These are phyloP conservation scores for Eupristina koningsbergeri DNA, from an alignment of 1,140 invertebrate genomes.

Conservation along the genomic window DNA sequence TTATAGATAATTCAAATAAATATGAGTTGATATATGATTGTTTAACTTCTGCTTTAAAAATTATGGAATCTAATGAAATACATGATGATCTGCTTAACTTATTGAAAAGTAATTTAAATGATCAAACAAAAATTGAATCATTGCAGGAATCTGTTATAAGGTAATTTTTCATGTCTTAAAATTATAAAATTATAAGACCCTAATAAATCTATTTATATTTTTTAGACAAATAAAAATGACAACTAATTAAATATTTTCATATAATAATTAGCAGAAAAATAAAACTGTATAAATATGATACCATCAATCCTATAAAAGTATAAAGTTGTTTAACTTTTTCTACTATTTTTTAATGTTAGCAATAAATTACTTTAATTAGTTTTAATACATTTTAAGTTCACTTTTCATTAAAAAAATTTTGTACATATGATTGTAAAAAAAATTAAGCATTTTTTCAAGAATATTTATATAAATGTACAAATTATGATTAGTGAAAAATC, in stretches of 20 bases:
- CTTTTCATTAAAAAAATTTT: no score
- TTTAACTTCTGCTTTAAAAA: neutral
- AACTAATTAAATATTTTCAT: neutral
- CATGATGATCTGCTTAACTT: neutral
- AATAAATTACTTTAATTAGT: slow-evolving; percentile 7
- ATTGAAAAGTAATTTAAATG: neutral
- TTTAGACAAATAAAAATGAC: slow-evolving; percentile 20
- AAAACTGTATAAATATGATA: no score
- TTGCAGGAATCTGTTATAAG: slow-evolving; percentile 7
- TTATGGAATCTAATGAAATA: neutral
- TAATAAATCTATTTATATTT: neutral
- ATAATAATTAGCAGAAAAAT: neutral
- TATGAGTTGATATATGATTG: slow-evolving; percentile 27
- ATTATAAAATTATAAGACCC: neutral
- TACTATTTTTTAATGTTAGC: neutral
- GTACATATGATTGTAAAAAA: neutral
- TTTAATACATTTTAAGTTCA: neutral
- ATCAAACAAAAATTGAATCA: neutral
- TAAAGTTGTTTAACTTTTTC: neutral
- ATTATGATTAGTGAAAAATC: slow-evolving; percentile 35
- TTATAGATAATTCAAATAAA: slow-evolving; percentile 24
- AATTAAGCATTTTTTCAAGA: neutral
- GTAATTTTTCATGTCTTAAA: slow-evolving; percentile 7
- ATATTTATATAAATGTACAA: slow-evolving; percentile 18
- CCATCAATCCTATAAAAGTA: no score